Percentiles rank a stretch among this genome's conserved stretches.
phyloP scores from a whole-genome alignment of 2,888 invertebrate genomes.

The Ephialtes manifestator region DNA sequence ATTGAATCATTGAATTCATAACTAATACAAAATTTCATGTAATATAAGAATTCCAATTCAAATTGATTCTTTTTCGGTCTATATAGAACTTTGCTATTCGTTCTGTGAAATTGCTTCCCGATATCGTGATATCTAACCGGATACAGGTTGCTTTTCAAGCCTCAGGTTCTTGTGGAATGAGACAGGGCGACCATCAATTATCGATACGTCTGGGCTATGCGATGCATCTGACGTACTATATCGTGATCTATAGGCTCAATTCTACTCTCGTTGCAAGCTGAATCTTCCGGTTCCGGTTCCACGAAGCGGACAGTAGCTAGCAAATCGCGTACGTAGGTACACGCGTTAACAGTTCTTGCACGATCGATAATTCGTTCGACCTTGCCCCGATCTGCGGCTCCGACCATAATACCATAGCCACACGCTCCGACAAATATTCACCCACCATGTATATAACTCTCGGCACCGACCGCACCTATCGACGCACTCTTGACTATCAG shows the following conservation, averaged over 20 bases:
- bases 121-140: slow-evolving; percentile 7
- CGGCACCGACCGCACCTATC: slow-evolving; percentile 64
- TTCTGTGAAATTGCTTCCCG: slow-evolving; percentile 2
- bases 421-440: slow-evolving; percentile 57
- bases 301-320: slow-evolving; percentile 26
- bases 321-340: not conserved
- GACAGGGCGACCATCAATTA: slow-evolving; percentile 66
- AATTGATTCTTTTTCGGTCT: not conserved
- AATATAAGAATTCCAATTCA: not conserved
- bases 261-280: slow-evolving; percentile 30
- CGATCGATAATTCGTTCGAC: slow-evolving; percentile 70
- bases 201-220: slow-evolving; percentile 44
- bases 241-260: slow-evolving; percentile 11
- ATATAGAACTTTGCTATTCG: not conserved
- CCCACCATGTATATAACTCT: slow-evolving; percentile 37
- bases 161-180: slow-evolving; percentile 7
- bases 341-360: slow-evolving; percentile 46
- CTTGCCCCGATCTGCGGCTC: slow-evolving; percentile 60
- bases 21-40: not conserved
- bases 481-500: slow-evolving; percentile 32
- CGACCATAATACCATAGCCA: slow-evolving; percentile 43
- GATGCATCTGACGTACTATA: slow-evolving; percentile 20
- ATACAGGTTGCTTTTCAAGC: slow-evolving; percentile 16
- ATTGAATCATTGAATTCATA: not conserved
- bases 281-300: slow-evolving; percentile 57